Conservation (phyloP, 2,113 vertebrate species). For the Brachyistius frenatus region DNA sequence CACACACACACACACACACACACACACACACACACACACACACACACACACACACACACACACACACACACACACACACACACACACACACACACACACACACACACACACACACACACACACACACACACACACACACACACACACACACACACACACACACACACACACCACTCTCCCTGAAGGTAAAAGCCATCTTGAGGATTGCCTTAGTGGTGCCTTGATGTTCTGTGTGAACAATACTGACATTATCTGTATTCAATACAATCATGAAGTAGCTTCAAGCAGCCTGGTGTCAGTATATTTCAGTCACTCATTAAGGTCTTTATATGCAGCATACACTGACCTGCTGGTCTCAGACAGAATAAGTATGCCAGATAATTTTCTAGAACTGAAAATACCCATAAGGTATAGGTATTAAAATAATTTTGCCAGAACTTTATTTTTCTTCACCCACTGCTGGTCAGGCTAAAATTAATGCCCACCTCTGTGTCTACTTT, state of each 20-base stretch:
- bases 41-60: background rate
- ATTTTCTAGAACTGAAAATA: background rate
- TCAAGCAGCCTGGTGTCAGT: background rate
- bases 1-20: background rate
- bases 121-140: background rate
- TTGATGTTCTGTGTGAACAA: conserved; percentile 40
- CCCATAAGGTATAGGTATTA: background rate
- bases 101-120: background rate
- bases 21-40: background rate
- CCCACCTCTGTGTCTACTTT: background rate
- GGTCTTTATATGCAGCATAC: background rate
- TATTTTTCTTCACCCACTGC: background rate
- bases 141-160: background rate
- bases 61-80: conserved; percentile 19
- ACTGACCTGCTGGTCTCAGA: no score
- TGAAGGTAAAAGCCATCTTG: conserved; percentile 33
- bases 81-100: background rate
- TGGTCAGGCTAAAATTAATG: no score
- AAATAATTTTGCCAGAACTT: background rate
- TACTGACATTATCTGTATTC: conserved; percentile 29
- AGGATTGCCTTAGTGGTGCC: conserved; percentile 15
- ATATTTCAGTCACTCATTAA: background rate
- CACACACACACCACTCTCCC: conserved; percentile 7
- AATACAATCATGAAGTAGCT: conserved; percentile 3
- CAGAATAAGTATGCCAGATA: no score